Evolutionary conservation across 2,888 invertebrate species (phyloP).

Genomic region (Pseudococcus longispinus): DNA sequence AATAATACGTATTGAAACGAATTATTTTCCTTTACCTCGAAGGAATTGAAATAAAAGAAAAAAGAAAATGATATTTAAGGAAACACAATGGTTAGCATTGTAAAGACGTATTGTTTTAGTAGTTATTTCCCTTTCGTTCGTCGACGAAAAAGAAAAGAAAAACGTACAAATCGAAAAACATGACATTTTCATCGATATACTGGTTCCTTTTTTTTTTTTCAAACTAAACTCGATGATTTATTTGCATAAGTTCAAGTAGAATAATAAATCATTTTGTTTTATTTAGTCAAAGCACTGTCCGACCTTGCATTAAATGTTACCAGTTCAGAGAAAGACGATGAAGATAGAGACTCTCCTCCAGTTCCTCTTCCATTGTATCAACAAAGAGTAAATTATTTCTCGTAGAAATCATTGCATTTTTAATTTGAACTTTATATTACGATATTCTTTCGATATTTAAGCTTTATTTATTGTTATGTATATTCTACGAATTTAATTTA

Average conservation of each 20-base stretch:
- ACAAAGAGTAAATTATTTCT: constrained; percentile 84
- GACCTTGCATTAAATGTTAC: constrained; percentile 70
- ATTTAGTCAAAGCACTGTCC: constrained; percentile 78
- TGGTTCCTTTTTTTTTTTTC: not conserved
- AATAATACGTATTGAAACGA: not conserved
- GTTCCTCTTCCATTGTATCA: constrained; percentile 83
- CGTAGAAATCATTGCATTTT: constrained; percentile 59
- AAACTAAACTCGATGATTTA: constrained; percentile 7
- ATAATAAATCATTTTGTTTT: constrained; percentile 58
- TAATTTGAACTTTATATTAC: constrained; percentile 8
- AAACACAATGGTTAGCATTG: not conserved
- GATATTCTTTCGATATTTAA: not conserved
- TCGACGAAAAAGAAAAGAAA: not conserved
- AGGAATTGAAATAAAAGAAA: not conserved
- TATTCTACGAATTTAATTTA: constrained; percentile 13
- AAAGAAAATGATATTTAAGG: not conserved
- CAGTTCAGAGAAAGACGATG: constrained; percentile 68
- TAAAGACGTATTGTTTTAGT: not conserved
- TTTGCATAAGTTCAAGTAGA: constrained; percentile 46
- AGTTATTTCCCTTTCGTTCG: not conserved
- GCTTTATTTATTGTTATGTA: constrained; percentile 40
- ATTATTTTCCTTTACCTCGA: not conserved
- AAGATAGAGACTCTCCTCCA: constrained; percentile 70
- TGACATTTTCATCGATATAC: constrained; percentile 22
- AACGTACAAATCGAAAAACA: constrained; percentile 8